phyloP scores from a whole-genome alignment of 2,797 vertebrate species.

The Peromyscus nudipes region DNA sequence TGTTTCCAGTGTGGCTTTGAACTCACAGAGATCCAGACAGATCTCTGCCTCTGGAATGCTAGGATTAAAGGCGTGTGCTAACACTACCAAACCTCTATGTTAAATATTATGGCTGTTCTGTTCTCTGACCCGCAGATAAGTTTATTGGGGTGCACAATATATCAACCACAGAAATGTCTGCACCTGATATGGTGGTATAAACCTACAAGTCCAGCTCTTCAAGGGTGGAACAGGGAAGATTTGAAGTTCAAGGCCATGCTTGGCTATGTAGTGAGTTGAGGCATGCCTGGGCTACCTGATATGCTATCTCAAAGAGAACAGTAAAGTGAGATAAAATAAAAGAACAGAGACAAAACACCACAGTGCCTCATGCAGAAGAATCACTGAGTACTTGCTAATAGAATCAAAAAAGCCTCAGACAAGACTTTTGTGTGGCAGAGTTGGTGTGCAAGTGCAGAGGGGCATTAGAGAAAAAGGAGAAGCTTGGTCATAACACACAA shows the following conservation, averaged over 20 bases:
- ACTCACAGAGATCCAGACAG: no score
- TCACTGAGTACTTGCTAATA: background rate
- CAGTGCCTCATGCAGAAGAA: background rate
- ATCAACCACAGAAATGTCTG: background rate
- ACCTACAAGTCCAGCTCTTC: background rate
- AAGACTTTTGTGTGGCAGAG: background rate
- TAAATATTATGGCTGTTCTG: no score
- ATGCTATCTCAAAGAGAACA: background rate
- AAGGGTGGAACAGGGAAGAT: background rate
- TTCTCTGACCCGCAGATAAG: no score
- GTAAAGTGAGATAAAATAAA: background rate
- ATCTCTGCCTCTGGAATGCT: no score
- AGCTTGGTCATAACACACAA: background rate
- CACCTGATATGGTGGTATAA: background rate
- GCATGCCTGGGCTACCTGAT: background rate
- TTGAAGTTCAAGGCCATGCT: background rate
- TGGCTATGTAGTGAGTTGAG: background rate
- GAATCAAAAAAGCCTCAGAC: background rate
- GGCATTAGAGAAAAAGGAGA: background rate
- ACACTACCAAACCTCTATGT: no score
- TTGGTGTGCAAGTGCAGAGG: rapidly evolving
- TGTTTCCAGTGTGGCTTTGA: no score
- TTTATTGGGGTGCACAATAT: no score
- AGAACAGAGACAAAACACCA: background rate
- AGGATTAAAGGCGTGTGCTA: no score